These are phyloP conservation scores for Brenthis daphne DNA, from an alignment of 2,888 invertebrate species.

Conservation along the genomic window DNA sequence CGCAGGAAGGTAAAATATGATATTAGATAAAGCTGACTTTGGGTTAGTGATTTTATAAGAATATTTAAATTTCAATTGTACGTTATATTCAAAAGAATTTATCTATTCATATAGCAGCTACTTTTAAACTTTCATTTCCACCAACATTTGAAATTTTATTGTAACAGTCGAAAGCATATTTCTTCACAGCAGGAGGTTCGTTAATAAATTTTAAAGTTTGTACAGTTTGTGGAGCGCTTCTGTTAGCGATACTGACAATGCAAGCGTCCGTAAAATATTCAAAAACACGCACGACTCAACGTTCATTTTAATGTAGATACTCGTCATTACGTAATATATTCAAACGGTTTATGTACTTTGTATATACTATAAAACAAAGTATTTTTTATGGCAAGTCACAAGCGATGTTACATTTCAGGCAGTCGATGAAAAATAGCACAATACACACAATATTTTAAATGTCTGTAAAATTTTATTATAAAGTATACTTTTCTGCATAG, in stretches of 20 bases:
- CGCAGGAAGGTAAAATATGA: not conserved
- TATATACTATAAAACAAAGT: not conserved
- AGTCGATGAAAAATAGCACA: no score
- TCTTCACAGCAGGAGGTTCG: slow-evolving; percentile 12
- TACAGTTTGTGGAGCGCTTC: slow-evolving; percentile 11
- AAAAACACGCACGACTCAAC: slow-evolving; percentile 20
- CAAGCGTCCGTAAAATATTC: slow-evolving; percentile 17
- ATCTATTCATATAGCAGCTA: not conserved
- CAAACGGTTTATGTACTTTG: not conserved
- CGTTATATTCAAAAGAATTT: not conserved
- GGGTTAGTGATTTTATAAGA: not conserved
- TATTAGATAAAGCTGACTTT: not conserved
- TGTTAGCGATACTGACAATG: slow-evolving; percentile 15
- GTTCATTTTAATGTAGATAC: slow-evolving; percentile 9
- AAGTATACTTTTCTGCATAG: no score
- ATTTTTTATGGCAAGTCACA: not conserved
- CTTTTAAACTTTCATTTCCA: not conserved
- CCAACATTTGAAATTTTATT: slow-evolving; percentile 16
- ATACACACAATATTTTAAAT: no score
- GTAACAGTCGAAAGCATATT: slow-evolving; percentile 15
- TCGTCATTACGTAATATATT: not conserved
- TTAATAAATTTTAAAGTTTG: slow-evolving; percentile 17
- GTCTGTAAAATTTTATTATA: no score
- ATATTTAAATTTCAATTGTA: slow-evolving; percentile 2
- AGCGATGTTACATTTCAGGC: no score